Percentiles rank a stretch among this genome's conserved stretches.
phyloP scores from a whole-genome alignment of 2,113 vertebrate species.

The Gallinago paraguaiae region DNA sequence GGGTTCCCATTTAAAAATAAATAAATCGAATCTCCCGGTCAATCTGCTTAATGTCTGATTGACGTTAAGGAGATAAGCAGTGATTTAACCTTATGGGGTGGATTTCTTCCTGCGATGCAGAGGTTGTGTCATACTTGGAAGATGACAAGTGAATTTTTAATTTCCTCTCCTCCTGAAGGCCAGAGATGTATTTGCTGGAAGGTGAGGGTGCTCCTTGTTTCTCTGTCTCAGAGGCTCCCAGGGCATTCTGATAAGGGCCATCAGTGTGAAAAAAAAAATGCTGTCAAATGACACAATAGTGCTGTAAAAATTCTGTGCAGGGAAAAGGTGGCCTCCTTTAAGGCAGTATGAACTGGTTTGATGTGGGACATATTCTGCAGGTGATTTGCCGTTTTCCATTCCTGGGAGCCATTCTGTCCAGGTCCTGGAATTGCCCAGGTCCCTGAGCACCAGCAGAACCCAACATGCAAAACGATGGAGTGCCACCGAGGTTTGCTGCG shows the following conservation, averaged over 20 bases:
- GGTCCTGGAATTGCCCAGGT: not conserved
- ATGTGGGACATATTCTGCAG: not conserved
- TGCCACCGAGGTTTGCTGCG: not conserved
- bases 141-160: slow-evolving; percentile 3
- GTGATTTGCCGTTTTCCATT: not conserved
- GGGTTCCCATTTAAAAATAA: slow-evolving; percentile 61
- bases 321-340: not conserved
- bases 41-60: slow-evolving; percentile 64
- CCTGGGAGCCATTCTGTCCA: not conserved
- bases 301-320: not conserved
- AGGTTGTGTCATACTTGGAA: not conserved
- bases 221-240: not conserved
- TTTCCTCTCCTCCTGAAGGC: not conserved
- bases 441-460: not conserved
- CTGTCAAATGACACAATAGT: not conserved
- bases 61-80: slow-evolving; percentile 56
- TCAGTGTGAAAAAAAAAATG: not conserved
- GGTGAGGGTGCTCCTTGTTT: not conserved
- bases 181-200: not conserved
- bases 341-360: not conserved
- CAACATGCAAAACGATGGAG: not conserved
- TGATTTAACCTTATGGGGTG: slow-evolving; percentile 45
- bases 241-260: not conserved
- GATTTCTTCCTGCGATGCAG: not conserved
- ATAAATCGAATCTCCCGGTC: slow-evolving; percentile 33